Percentiles rank a stretch among this genome's conserved stretches.
These are phyloP conservation scores for Coptodon rendalli DNA, from an alignment of 2,113 vertebrate genomes.

Conservation along the genomic window DNA sequence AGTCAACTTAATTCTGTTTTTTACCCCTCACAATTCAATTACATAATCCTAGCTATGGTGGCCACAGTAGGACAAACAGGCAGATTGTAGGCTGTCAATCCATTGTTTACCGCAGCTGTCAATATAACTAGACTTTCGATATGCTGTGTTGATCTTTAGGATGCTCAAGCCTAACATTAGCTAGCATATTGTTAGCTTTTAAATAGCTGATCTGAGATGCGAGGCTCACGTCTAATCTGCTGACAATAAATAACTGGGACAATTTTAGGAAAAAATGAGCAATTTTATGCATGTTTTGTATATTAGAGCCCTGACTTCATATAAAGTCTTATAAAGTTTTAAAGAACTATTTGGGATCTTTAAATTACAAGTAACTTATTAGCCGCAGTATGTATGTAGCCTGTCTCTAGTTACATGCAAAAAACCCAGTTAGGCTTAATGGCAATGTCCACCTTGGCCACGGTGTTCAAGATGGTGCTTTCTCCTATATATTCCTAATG, in stretches of 20 bases:
- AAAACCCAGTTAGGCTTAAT: background rate
- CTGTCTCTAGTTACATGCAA: background rate
- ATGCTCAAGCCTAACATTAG: background rate
- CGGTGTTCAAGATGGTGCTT: background rate
- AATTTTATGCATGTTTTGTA: background rate
- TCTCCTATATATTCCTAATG: background rate
- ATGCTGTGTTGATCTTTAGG: background rate
- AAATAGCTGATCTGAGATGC: background rate
- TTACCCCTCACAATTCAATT: background rate
- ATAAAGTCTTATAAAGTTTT: background rate
- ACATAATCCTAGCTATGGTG: background rate
- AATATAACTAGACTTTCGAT: background rate
- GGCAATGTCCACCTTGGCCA: background rate
- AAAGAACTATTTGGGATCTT: background rate
- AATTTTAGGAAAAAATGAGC: background rate
- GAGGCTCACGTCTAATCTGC: background rate
- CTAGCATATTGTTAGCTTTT: background rate
- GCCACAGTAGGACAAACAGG: background rate
- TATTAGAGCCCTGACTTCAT: background rate
- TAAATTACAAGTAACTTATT: background rate
- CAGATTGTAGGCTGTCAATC: background rate
- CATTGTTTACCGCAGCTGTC: background rate
- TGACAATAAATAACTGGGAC: background rate
- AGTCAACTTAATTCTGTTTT: background rate
- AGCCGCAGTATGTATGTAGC: background rate